A percentile compares a stretch with the other conserved stretches of the same genome.
These are phyloP conservation scores for Atlantisia rogersi DNA, from an alignment of 2,113 vertebrate genomes.

Conservation along the genomic window DNA sequence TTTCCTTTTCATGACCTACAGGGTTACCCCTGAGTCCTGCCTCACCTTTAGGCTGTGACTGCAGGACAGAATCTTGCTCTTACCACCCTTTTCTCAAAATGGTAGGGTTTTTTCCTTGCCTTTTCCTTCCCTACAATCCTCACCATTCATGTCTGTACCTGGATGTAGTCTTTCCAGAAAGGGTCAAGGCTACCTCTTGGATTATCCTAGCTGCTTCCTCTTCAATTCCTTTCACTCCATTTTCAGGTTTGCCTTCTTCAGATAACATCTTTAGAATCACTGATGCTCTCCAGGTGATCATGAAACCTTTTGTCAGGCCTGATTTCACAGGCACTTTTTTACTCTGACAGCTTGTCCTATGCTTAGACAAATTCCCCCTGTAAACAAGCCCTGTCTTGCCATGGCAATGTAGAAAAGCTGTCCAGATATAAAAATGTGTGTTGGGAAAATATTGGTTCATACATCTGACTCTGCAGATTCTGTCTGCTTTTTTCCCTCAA, in stretches of 20 bases:
- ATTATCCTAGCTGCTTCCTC: neutral
- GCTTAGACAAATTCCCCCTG: neutral
- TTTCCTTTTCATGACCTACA: neutral
- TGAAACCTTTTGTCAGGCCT: constrained; percentile 20
- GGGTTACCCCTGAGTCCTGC: neutral
- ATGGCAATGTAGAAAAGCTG: neutral
- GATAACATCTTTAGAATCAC: neutral
- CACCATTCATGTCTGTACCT: neutral
- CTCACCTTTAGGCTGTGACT: neutral
- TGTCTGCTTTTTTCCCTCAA: neutral
- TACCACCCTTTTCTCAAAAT: neutral
- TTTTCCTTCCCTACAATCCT: neutral
- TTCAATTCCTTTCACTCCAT: neutral
- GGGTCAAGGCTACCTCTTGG: neutral
- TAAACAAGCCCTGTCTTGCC: constrained; percentile 2
- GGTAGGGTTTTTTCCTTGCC: neutral
- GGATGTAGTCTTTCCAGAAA: neutral
- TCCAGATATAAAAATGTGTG: neutral
- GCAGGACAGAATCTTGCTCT: neutral
- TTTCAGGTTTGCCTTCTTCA: neutral
- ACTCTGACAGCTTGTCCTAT: neutral
- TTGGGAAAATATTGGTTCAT: neutral
- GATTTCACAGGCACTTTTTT: neutral
- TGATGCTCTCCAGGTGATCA: neutral
- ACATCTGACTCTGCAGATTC: neutral